Evolutionary conservation across 1,140 invertebrate genomes (phyloP), one percentile per base, ranked within the genome.

Genomic region (Lordiphosa clarofinis): DNA sequence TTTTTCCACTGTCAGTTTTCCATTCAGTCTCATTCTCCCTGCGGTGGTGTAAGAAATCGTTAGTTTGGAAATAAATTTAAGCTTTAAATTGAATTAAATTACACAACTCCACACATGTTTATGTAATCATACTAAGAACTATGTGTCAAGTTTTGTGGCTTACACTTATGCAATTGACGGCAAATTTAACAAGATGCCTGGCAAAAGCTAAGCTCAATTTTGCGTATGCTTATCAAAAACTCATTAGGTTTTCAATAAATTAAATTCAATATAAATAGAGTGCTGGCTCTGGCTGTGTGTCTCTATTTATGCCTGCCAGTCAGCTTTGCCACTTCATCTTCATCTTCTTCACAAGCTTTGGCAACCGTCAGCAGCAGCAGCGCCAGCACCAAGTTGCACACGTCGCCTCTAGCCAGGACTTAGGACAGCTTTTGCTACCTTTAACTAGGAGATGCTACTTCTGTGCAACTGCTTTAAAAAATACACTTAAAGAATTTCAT

Each of bases 191-290:
- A 24, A 55, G 11, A 28, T 46, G 43, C 43, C 43, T 33, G 24
- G 43, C 24, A 31, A 33, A 31, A 31, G 28, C 28, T 31, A 5
- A 31, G 4, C 7, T 31, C 1, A 31, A 31, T 2, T 11, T 46
- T 46, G 28, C 24, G 8, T 46, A 46, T 31, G 31, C 43, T 46
- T 46, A 56, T 66, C 73, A 67, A 67, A 56, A 68, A 56, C 76
- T 81, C 78, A 82, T 81, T 82, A 82, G 66, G 69, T 82, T 82
- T 82, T 82, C 76, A 72, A 82, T 82, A 81, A 81, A 82, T 81
- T 82, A 82, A 81, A 76, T 81, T 76, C 78, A 81, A 81, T 82
- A 79, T 67, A 57, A 66, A 72, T 82, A 63, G 61, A 82, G 61
- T 82, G 75, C 59, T 33, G 42, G 15, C 19, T 48, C 19, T 48